Base-by-base conservation (phyloP, 2,113 vertebrate genomes). In the Odobenus rosmarus region DNA sequence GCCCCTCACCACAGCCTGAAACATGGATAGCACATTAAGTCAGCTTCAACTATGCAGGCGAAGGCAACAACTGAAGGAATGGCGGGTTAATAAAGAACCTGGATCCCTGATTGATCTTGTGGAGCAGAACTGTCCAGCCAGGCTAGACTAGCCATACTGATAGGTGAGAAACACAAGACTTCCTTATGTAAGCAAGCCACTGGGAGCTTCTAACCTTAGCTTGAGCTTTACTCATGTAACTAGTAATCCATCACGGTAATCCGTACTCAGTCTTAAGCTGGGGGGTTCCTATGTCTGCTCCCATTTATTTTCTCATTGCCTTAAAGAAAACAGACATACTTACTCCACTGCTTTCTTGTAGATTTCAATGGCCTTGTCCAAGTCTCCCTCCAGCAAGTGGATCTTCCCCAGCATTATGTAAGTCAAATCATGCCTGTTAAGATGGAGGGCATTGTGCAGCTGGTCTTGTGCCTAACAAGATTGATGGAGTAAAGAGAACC, bases 271-370 rank as follows among this genome's bases (percentile, higher is more conserved):
- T 76, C 26, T 77, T 79, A 57, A 31, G 42, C 23, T 62, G 42
- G 39, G 28, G 6, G 74, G 72, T 61, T 57, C 61, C 59, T 0
- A 10, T 1, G 10, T 61, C 57, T 49, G 31, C 61, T 61, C 26
- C 64, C 6, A 23, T 3, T 61, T 53, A 57, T 74, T 26, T 64
- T 84, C 72, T 71, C 31, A 18, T 7, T 57, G 36, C 21, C 84
- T 8, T 61, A 76, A 88, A 80, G 42, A n/a, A 92, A 97, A 69
- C 23, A 53, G 39, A 57, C 24, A 59, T 12, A 99, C 99, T 99
- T 98, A 99, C 99, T 99, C 99, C 57, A 99, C 98, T 0, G 99
- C 99, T 84, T 98, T 99, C 98, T 99, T 99, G 71, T 99, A 99
- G 96, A 99, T 99, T 80, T 99, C 99, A 1, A 99, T 98, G 97